Evolutionary conservation across 2,888 invertebrate species (phyloP), one percentile per base, ranked within the genome.

Genomic region (Icerya purchasi): DNA sequence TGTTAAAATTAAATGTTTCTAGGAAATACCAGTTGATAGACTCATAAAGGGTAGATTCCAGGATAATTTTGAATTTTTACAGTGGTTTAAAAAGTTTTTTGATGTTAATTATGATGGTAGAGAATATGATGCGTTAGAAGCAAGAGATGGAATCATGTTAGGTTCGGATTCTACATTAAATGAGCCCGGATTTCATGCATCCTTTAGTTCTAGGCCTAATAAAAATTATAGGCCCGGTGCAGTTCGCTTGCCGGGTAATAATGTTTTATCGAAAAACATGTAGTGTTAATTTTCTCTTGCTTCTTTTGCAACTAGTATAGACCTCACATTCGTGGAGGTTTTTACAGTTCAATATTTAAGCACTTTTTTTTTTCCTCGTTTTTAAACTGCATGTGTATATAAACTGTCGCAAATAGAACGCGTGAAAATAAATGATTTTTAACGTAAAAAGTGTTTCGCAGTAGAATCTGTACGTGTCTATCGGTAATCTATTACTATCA

Each of bases 21-120:
- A 97, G 96, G 91, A 96, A 72, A 93, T 98, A 75, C 93, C 96
- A 66, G 94, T 99, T 76, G 97, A 98, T 77, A 91, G 87, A 77
- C 82, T 99, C 77, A 92, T 97, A 73, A 97, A 97, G 76, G 97
- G 93, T 71, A 84, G 94, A 71, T 98, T 98, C 77, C 98, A 98
- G 82, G 98, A 98, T 78, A 98, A 98, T 79, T 98, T 98, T 81
- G 98, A 98, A 78, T 98, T 98, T 78, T 85, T 98, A 69, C 98
- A 99, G 79, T 98, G 98, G 98, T 98, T 99, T 80, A 98, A 98
- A 82, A 96, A 96, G 75, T 97, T 99, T 78, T 99, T 97, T 75
- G 98, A 99, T 77, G 96, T 97, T 67, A 99, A 99, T 78, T 98
- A 96, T 76, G 93, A 94, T 73, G 96, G 94, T 66, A 83, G 87